Percentiles rank a stretch among this genome's conserved stretches.
Evolutionary conservation across 1,140 invertebrate species (phyloP).

Genomic region (Conus ventricosus): DNA sequence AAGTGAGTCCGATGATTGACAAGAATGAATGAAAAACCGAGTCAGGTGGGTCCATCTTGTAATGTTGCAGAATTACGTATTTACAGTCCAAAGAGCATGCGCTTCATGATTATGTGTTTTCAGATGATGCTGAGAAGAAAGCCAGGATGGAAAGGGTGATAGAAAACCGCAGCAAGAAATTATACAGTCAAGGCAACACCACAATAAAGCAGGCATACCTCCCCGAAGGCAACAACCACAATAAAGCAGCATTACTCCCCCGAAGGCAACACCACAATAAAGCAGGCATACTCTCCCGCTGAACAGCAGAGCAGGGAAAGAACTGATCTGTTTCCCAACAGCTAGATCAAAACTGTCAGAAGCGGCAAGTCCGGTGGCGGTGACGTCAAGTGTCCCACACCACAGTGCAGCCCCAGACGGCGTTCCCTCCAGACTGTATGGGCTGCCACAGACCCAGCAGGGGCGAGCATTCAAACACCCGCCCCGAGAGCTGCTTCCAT

Average conservation of each 20-base stretch:
- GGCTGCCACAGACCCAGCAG: conserved; percentile 29
- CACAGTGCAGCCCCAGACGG: neutral
- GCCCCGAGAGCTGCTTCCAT: conserved; percentile 33
- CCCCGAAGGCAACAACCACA: no score
- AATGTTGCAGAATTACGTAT: no score
- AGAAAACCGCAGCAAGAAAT: conserved; percentile 41
- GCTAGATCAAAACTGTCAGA: neutral
- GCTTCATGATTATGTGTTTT: neutral
- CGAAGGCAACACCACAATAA: no score
- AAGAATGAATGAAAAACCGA: no score
- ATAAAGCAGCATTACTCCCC: no score
- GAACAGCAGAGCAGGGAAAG: neutral
- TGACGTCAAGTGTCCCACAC: neutral
- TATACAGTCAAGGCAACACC: neutral
- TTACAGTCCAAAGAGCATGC: no score
- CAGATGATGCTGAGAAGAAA: conserved; percentile 48
- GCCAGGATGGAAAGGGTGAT: conserved; percentile 45
- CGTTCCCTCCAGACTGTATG: conserved; percentile 1
- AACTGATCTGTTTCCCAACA: neutral
- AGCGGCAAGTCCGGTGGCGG: neutral
- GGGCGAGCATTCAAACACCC: conserved; percentile 32
- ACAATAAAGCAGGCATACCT: neutral
- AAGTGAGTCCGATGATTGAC: no score
- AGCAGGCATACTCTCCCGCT: conserved; percentile 1
- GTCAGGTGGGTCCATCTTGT: no score